phyloP scores from a whole-genome alignment of 2,113 vertebrate species.

The Setophaga petechia region DNA sequence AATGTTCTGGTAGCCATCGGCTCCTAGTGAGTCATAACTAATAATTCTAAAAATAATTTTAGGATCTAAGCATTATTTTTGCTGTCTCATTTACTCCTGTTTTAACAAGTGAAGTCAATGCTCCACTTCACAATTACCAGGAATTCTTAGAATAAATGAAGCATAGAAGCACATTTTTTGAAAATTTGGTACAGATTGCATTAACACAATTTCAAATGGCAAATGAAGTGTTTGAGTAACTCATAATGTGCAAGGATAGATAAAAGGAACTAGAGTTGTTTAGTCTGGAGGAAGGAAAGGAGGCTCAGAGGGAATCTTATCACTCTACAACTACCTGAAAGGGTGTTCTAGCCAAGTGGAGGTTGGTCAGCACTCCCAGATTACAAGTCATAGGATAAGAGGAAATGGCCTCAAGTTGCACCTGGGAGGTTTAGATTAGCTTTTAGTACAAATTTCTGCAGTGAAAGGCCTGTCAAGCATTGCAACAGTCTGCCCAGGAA shows the following conservation, averaged over 20 bases:
- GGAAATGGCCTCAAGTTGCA: not conserved
- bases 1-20: not conserved
- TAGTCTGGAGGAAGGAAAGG: not conserved
- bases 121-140: not conserved
- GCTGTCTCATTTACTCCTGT: not conserved
- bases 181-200: not conserved
- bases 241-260: not conserved
- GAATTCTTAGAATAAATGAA: not conserved
- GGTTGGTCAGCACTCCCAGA: fast-evolving
- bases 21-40: not conserved
- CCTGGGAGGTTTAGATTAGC: not conserved
- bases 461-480: not conserved
- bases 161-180: not conserved
- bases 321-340: not conserved
- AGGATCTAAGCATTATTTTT: not conserved
- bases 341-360: not conserved
- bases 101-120: not conserved
- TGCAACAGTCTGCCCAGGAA: not conserved
- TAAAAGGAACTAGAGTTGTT: not conserved
- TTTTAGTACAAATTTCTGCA: not conserved
- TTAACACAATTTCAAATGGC: not conserved
- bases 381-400: not conserved
- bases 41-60: not conserved
- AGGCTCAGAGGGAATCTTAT: not conserved
- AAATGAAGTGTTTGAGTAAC: not conserved